These are phyloP conservation scores for Catharus ustulatus DNA, from an alignment of 2,797 vertebrate species.

Conservation along the genomic window DNA sequence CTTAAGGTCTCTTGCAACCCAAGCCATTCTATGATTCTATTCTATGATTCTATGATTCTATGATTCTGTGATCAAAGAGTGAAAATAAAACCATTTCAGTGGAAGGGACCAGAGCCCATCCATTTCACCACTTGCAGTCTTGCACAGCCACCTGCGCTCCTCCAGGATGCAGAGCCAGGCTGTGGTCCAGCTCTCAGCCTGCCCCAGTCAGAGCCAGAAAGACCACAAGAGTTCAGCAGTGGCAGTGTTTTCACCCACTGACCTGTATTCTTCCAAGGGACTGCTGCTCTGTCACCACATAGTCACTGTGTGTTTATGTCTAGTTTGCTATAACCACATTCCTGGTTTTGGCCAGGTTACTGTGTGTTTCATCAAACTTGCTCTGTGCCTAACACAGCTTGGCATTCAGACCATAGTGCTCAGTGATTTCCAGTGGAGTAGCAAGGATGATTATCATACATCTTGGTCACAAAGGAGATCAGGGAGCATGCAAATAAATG, in stretches of 20 bases:
- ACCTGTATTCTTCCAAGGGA: background rate
- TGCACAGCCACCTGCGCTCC: background rate
- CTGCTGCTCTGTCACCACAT: fast-evolving
- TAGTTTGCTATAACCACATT: background rate
- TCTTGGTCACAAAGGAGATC: background rate
- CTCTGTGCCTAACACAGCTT: background rate
- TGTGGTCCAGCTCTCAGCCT: background rate
- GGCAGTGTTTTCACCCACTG: background rate
- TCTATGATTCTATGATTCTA: background rate
- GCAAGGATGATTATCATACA: background rate
- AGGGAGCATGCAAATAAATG: background rate
- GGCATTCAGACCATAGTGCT: background rate
- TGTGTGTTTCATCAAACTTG: fast-evolving
- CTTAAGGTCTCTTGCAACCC: background rate
- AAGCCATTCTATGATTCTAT: fast-evolving
- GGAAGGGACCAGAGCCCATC: background rate
- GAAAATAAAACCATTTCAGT: background rate
- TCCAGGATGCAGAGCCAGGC: background rate
- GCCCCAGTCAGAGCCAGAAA: background rate
- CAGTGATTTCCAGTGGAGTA: background rate
- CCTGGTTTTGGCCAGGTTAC: background rate
- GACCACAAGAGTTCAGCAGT: background rate
- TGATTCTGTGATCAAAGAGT: fast-evolving
- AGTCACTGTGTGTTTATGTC: background rate
- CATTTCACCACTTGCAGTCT: background rate